Evolutionary conservation across 1,140 invertebrate species (phyloP).

Genomic region (Halesus radiatus): DNA sequence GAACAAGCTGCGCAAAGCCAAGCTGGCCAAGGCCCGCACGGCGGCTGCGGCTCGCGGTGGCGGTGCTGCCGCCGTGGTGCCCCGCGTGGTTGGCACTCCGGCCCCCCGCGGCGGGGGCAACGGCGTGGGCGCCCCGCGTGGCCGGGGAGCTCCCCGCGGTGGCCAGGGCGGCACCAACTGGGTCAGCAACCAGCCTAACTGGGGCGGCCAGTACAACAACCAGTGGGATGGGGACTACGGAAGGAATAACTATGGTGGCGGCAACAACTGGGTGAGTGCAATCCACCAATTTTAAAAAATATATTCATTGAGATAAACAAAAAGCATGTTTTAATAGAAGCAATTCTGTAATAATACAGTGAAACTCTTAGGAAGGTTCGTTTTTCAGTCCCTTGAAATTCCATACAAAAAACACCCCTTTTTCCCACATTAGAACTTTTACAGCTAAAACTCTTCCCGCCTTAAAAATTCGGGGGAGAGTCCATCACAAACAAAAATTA

Average conservation of each 20-base stretch:
- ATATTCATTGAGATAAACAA: too few relatives aligned
- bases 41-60: neutral
- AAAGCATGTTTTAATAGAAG: too few relatives aligned
- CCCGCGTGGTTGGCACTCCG: neutral
- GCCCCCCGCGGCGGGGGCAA: neutral
- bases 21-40: constrained; percentile 11
- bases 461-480: too few relatives aligned
- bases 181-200: constrained; percentile 19
- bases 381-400: too few relatives aligned
- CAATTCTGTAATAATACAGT: too few relatives aligned
- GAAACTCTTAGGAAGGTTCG: too few relatives aligned
- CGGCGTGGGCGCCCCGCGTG: neutral
- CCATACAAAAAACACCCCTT: too few relatives aligned
- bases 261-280: constrained; percentile 4
- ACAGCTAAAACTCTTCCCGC: too few relatives aligned
- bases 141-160: neutral
- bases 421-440: too few relatives aligned
- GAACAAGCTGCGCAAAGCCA: constrained; percentile 17
- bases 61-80: neutral
- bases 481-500: too few relatives aligned
- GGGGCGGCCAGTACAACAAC: constrained; percentile 15
- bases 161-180: neutral
- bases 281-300: too few relatives aligned
- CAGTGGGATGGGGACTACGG: constrained; percentile 34
- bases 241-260: constrained; percentile 12